Evolutionary conservation across 2,113 vertebrate species (phyloP).

Genomic region (Mobula hypostoma): DNA sequence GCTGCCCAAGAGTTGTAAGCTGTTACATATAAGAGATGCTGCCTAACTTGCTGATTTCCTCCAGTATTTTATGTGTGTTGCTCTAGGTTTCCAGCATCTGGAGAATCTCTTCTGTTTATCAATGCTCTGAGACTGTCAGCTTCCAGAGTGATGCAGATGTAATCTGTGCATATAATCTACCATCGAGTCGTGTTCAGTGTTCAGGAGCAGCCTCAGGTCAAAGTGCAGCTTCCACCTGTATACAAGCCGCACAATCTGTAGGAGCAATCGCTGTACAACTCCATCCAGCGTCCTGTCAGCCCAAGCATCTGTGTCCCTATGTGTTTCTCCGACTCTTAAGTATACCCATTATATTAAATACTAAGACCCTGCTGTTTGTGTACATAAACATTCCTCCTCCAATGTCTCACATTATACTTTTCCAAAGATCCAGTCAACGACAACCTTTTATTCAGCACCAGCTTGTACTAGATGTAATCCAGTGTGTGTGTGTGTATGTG

Average conservation of each 20-base stretch:
- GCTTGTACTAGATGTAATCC: background rate
- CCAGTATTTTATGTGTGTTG: too few species aligned
- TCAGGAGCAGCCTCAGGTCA: background rate
- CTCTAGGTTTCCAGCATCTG: too few species aligned
- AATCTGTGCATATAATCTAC: too few species aligned
- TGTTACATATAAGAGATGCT: background rate
- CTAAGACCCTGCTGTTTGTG: background rate
- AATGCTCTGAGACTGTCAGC: too few species aligned
- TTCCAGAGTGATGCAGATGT: too few species aligned
- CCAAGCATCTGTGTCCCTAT: too few species aligned
- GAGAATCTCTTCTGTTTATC: too few species aligned
- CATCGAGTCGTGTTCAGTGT: background rate
- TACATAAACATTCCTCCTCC: background rate
- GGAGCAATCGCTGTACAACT: background rate
- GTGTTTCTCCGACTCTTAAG: background rate
- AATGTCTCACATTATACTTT: background rate
- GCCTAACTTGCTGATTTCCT: too few species aligned
- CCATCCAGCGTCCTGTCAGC: background rate
- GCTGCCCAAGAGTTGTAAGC: background rate
- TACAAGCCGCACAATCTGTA: background rate
- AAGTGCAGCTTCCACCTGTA: background rate
- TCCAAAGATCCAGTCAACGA: background rate
- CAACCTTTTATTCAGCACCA: background rate
- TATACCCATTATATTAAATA: background rate
- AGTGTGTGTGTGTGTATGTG: background rate